Evolutionary conservation across 2,797 vertebrate species (phyloP).

Genomic region (Acanthopagrus latus): DNA sequence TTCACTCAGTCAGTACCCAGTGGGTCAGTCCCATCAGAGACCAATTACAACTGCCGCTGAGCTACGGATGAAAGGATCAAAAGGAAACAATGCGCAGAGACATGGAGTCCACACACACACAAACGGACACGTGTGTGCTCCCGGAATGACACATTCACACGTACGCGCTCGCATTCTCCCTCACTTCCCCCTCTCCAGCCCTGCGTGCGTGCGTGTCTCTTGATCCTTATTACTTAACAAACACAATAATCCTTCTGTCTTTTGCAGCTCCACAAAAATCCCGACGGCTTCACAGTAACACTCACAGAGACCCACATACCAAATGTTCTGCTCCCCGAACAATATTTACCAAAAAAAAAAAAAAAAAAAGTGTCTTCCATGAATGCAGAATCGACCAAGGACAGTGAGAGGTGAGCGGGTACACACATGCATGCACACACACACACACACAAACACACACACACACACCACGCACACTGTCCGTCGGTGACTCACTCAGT

Average conservation of each 20-base stretch:
- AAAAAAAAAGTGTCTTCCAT: conserved; percentile 29
- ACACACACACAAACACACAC: not conserved
- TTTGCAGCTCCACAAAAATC: conserved; percentile 57
- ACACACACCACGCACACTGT: conserved; percentile 6
- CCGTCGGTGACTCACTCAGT: conserved; percentile 45
- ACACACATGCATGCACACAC: not conserved
- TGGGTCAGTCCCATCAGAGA: conserved; percentile 74
- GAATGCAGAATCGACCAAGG: conserved; percentile 59
- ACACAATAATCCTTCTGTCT: conserved; percentile 67
- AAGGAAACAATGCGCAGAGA: conserved; percentile 57
- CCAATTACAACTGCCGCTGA: conserved; percentile 75
- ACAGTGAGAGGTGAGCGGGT: conserved; percentile 55
- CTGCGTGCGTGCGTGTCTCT: conserved; percentile 32
- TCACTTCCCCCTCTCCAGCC: conserved; percentile 26
- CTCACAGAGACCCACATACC: conserved; percentile 57
- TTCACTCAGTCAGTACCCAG: conserved; percentile 66
- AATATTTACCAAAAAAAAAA: conserved; percentile 51
- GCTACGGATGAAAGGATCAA: conserved; percentile 65
- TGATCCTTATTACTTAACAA: conserved; percentile 54
- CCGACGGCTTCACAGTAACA: conserved; percentile 52
- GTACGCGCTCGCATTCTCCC: not conserved
- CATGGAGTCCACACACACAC: conserved; percentile 7
- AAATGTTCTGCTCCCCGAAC: conserved; percentile 56
- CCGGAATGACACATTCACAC: not conserved
- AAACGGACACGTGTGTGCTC: not conserved